phyloP scores from a whole-genome alignment of 2,888 invertebrate species.

The Eristalis pertinax region DNA sequence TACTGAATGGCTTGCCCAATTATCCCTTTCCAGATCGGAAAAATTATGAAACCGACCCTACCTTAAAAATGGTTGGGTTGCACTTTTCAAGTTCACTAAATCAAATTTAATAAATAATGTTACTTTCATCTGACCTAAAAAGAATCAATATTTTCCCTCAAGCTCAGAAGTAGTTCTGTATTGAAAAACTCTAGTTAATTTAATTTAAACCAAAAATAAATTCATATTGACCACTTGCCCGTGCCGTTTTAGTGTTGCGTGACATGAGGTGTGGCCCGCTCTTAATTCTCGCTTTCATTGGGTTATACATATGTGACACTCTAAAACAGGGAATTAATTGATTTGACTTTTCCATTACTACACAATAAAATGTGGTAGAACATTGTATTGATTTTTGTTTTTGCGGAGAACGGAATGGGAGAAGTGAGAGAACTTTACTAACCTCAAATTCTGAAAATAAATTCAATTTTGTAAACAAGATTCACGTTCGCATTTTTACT shows the following conservation, averaged over 20 bases:
- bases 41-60: neutral
- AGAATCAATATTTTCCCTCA: slow-evolving; percentile 51
- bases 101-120: slow-evolving; percentile 48
- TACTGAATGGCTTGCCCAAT: neutral
- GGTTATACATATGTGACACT: slow-evolving; percentile 13
- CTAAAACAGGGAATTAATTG: slow-evolving; percentile 39
- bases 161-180: slow-evolving; percentile 13
- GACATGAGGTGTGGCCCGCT: slow-evolving; percentile 61
- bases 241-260: slow-evolving; percentile 40
- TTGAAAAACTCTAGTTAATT: slow-evolving; percentile 42
- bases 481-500: slow-evolving; percentile 45
- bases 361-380: slow-evolving; percentile 46
- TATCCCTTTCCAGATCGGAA: neutral
- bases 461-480: slow-evolving; percentile 55
- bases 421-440: slow-evolving; percentile 7
- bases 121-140: slow-evolving; percentile 26
- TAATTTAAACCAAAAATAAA: slow-evolving; percentile 60
- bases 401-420: slow-evolving; percentile 17
- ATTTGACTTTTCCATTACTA: slow-evolving; percentile 59
- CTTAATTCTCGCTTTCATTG: slow-evolving; percentile 20
- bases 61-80: neutral
- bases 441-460: slow-evolving; percentile 61
- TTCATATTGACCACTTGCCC: slow-evolving; percentile 58
- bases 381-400: slow-evolving; percentile 41
- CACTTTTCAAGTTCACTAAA: slow-evolving; percentile 45